Conservation (phyloP, 2,888 invertebrate species). For the Drosophila neutralis region DNA sequence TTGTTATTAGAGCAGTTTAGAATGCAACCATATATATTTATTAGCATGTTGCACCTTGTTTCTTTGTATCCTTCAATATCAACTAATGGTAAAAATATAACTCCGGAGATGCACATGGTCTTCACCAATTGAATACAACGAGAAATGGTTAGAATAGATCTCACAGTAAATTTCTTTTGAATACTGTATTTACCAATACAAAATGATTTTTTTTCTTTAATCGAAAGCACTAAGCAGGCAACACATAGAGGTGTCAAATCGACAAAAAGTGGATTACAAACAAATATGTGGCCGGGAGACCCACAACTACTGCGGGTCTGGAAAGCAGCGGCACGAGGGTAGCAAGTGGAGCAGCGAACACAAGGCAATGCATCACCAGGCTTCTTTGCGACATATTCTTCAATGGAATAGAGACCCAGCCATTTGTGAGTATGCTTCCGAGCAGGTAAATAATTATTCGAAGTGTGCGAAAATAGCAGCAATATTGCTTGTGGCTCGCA, state of each 20-base stretch:
- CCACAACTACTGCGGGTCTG: background rate
- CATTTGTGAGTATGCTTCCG: background rate
- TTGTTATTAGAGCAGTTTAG: constrained; percentile 11
- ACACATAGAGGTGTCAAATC: too few relatives aligned
- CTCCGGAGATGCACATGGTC: background rate
- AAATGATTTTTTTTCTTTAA: background rate
- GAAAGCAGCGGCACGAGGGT: background rate
- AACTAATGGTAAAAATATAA: background rate
- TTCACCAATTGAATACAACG: background rate
- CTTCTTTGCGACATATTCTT: background rate
- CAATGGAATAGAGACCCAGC: background rate
- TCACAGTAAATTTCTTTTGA: background rate
- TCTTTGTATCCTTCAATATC: background rate
- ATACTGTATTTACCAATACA: background rate
- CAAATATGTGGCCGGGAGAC: too few relatives aligned
- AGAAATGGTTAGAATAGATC: background rate
- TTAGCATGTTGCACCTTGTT: constrained; percentile 18
- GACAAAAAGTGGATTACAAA: too few relatives aligned
- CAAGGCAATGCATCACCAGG: too few relatives aligned
- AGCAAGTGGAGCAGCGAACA: too few relatives aligned
- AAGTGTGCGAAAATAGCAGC: too few relatives aligned
- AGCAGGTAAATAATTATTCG: too few relatives aligned
- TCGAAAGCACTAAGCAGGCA: too few relatives aligned
- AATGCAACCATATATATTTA: constrained; percentile 17
- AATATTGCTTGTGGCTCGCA: too few relatives aligned